A percentile compares a stretch with the other conserved stretches of the same genome.
These are phyloP conservation scores for Pipistrellus pygmaeus DNA, from an alignment of 2,797 vertebrate species.

Conservation along the genomic window DNA sequence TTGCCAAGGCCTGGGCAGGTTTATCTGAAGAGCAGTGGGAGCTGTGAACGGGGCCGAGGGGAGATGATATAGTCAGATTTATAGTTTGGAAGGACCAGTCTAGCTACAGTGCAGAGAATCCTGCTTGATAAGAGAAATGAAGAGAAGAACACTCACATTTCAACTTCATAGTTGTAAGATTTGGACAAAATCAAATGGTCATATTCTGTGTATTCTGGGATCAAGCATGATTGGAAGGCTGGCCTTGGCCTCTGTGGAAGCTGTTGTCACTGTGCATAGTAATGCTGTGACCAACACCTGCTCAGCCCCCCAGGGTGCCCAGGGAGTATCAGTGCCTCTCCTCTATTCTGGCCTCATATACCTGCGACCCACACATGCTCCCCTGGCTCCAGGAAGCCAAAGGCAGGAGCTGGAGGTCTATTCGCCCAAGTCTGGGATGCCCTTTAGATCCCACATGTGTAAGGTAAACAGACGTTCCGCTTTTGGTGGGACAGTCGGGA, in stretches of 20 bases:
- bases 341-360: background rate
- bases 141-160: background rate
- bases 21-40: background rate
- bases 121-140: background rate
- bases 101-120: background rate
- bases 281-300: accelerated
- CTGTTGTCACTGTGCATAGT: accelerated
- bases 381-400: background rate
- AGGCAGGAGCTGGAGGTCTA: background rate
- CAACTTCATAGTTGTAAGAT: background rate
- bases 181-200: background rate
- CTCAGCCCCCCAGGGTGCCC: background rate
- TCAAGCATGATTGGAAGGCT: background rate
- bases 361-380: slow-evolving; percentile 24
- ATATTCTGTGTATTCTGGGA: background rate
- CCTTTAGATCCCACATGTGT: background rate
- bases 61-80: background rate
- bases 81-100: background rate
- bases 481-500: too few species aligned
- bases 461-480: too few species aligned
- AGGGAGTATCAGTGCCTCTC: background rate
- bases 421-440: background rate
- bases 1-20: background rate
- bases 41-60: background rate
- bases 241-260: background rate